These are phyloP conservation scores for Myotis daubentonii DNA, from an alignment of 2,797 vertebrate genomes.

Conservation along the genomic window DNA sequence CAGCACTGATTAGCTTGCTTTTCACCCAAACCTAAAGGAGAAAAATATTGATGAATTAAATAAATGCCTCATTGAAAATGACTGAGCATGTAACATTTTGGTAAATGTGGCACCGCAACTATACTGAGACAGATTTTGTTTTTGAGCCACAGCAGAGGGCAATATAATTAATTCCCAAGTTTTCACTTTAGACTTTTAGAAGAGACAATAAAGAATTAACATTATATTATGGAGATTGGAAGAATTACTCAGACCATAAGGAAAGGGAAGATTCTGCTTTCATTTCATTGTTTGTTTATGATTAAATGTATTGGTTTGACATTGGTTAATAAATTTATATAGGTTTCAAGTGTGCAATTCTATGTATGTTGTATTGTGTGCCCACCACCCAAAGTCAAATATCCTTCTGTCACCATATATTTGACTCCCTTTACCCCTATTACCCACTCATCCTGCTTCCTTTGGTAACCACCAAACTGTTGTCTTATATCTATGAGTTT, in stretches of 20 bases:
- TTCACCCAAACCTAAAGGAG: conserved; percentile 58
- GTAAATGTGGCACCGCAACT: conserved; percentile 42
- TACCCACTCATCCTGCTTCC: not conserved
- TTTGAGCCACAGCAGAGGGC: conserved; percentile 19
- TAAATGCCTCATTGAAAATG: conserved; percentile 65
- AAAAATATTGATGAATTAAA: conserved; percentile 55
- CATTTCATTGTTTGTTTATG: not conserved
- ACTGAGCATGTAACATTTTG: conserved; percentile 48
- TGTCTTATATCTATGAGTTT: not conserved
- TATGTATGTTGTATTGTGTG: not conserved
- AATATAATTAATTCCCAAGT: not conserved
- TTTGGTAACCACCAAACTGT: not conserved
- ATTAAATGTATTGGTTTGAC: not conserved
- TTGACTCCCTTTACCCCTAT: not conserved
- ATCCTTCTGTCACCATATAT: not conserved
- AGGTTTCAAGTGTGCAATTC: not conserved
- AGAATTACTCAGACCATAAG: not conserved
- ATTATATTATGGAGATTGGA: not conserved
- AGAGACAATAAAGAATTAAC: not conserved
- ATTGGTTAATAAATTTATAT: not conserved
- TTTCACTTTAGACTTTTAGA: conserved; percentile 34
- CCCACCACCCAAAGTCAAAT: not conserved
- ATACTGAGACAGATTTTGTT: conserved; percentile 9
- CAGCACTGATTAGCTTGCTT: conserved; percentile 65
- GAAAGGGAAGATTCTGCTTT: conserved; percentile 7